A percentile compares a stretch with the other conserved stretches of the same genome.
Conservation (phyloP, 2,888 invertebrate species). For the Cyaniris semiargus region DNA sequence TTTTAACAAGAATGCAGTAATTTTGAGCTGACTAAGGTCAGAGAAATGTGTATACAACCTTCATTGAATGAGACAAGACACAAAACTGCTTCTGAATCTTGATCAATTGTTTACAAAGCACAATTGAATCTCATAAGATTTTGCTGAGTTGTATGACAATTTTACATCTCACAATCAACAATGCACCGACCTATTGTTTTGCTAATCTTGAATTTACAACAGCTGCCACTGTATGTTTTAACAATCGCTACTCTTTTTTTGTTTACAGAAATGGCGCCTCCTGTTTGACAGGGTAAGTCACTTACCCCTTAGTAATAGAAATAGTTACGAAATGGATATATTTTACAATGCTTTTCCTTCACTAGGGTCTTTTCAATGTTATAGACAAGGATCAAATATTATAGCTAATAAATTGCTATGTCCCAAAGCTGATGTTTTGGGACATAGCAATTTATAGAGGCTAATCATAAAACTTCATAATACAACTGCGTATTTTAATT, state of each 20-base stretch:
- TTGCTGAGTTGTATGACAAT: slow-evolving; percentile 17
- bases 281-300: slow-evolving; percentile 90
- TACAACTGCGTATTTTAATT: no score
- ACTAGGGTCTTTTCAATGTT: not conserved
- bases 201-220: slow-evolving; percentile 14
- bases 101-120: slow-evolving; percentile 15
- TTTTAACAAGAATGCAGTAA: not conserved
- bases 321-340: no score
- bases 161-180: slow-evolving; percentile 22
- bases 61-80: slow-evolving; percentile 14
- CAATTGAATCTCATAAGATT: slow-evolving; percentile 22
- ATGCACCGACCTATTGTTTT: slow-evolving; percentile 5
- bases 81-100: not conserved
- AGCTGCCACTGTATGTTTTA: not conserved
- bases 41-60: not conserved
- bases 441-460: no score
- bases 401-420: not conserved
- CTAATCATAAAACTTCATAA: no score
- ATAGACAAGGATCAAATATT: not conserved
- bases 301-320: not conserved
- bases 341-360: no score
- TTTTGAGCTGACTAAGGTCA: not conserved
- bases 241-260: slow-evolving; percentile 45
- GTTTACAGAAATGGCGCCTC: slow-evolving; percentile 92
- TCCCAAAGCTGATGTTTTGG: no score